Evolutionary conservation across 2,797 vertebrate species (phyloP), one percentile per base, ranked within the genome.

Genomic region (Hafferia zeledoni): DNA sequence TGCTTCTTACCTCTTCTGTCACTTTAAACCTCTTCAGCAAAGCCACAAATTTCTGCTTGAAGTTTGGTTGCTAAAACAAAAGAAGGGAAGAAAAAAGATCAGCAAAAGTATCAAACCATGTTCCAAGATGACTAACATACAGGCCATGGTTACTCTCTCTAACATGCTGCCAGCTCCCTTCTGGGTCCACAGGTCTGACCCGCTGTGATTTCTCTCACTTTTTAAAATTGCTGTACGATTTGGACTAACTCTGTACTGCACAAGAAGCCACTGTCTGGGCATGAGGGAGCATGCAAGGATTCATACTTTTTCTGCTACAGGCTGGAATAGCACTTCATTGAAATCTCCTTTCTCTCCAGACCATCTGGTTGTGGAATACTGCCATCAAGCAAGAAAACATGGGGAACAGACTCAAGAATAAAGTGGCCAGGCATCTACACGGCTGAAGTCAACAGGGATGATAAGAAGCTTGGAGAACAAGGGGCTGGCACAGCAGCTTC

Each of bases 11-110:
- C 99, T 99, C 99, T 33, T 99, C 99, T 0, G 99, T 99, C 90
- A 99, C 99, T 98, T 99, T 99, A 97, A 99, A 99, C 80, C 99
- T 98, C 96, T 98, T 99, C 97, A 99, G 98, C 96, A 99, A 96
- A 85, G 99, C 99, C 79, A 99, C 99, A 91, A 99, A 99, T 97
- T 99, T 99, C 98, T 99, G 99, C 96, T 99, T 99, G 97, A 99
- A 99, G 98, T 99, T 99, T 59, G 99, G 99, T 98, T 99, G 99
- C 98, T 98, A 39, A 87, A 96, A 90, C 28, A 77, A 83, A 94
- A 76, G 31, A 81, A 75, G 31, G 7, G 11, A 35, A 69, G 46
- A 41, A 71, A 90, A 68, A 77, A 44, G 28, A 57, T 89, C 74
- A 88, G 50, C n/a, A 85, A n/a, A 83, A 57, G 24, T 55, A 75